Percentiles rank a stretch among this genome's conserved stretches.
phyloP scores from a whole-genome alignment of 2,888 invertebrate genomes.

The Portevinia maculata region DNA sequence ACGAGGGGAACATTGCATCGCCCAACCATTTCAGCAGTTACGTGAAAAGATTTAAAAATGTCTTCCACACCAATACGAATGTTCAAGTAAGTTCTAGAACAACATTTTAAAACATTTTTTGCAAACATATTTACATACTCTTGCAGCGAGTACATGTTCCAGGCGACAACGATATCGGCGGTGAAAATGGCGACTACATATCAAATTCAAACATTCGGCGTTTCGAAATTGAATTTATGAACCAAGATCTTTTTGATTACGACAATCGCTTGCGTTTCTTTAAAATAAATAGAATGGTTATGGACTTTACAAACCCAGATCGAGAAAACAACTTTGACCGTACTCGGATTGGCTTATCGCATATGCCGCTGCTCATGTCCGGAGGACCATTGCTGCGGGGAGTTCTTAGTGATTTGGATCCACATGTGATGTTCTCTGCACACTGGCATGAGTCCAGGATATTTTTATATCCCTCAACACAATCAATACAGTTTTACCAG shows the following conservation, averaged over 20 bases:
- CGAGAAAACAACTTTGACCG: constrained; percentile 81
- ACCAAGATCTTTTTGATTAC: constrained; percentile 86
- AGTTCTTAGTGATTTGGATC: constrained; percentile 86
- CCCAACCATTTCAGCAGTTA: constrained; percentile 89
- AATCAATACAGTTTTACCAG: constrained; percentile 80
- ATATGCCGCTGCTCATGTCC: constrained; percentile 85
- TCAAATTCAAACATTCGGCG: constrained; percentile 87
- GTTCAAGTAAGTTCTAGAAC: constrained; percentile 76
- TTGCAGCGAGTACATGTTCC: constrained; percentile 92
- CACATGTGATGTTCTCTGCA: constrained; percentile 88
- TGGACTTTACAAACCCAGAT: constrained; percentile 85
- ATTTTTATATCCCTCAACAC: constrained; percentile 81
- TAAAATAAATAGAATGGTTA: constrained; percentile 89
- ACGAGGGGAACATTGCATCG: constrained; percentile 94
- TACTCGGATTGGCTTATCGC: constrained; percentile 87
- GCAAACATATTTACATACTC: not conserved
- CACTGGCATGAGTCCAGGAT: constrained; percentile 85
- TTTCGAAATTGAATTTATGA: constrained; percentile 90
- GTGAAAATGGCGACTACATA: constrained; percentile 90
- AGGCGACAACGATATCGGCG: constrained; percentile 99
- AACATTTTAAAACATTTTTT: not conserved
- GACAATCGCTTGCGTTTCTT: constrained; percentile 87
- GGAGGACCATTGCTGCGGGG: constrained; percentile 83
- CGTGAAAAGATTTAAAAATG: constrained; percentile 87
- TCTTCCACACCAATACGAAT: constrained; percentile 83